Percentiles rank a stretch among this genome's conserved stretches.
Conservation (phyloP, 2,888 invertebrate species). For the Lepidocyrtinus sp. region DNA sequence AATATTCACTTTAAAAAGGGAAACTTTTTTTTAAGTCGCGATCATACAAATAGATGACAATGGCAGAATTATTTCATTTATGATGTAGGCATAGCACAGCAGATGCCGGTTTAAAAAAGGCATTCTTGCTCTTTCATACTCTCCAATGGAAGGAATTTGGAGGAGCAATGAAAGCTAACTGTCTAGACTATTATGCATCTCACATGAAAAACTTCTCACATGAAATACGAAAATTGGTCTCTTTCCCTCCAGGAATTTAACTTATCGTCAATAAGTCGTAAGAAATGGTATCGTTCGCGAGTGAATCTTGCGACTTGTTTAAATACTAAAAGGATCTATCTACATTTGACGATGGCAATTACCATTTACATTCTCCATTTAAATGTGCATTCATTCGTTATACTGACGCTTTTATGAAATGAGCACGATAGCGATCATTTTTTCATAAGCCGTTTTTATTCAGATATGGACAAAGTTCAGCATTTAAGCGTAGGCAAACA, state of each 20-base stretch:
- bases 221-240: background rate
- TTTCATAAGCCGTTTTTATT: too few relatives aligned
- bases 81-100: conserved; percentile 2
- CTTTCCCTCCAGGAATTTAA: conserved; percentile 3
- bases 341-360: background rate
- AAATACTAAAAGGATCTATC: background rate
- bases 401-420: background rate
- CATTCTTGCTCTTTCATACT: background rate
- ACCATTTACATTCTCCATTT: background rate
- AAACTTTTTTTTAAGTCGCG: conserved; percentile 4
- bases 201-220: too few relatives aligned
- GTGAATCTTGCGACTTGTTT: background rate
- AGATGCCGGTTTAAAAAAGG: background rate
- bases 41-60: conserved; percentile 1
- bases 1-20: conserved; percentile 18
- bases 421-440: too few relatives aligned
- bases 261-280: conserved; percentile 4
- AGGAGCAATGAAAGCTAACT: background rate
- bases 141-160: background rate
- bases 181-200: background rate
- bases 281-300: background rate
- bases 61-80: conserved; percentile 5
- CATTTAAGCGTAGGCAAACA: too few relatives aligned
- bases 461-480: too few relatives aligned
- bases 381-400: background rate